A percentile compares a stretch with the other conserved stretches of the same genome.
phyloP scores from a whole-genome alignment of 2,797 vertebrate genomes.

The Danio albolineatus region DNA sequence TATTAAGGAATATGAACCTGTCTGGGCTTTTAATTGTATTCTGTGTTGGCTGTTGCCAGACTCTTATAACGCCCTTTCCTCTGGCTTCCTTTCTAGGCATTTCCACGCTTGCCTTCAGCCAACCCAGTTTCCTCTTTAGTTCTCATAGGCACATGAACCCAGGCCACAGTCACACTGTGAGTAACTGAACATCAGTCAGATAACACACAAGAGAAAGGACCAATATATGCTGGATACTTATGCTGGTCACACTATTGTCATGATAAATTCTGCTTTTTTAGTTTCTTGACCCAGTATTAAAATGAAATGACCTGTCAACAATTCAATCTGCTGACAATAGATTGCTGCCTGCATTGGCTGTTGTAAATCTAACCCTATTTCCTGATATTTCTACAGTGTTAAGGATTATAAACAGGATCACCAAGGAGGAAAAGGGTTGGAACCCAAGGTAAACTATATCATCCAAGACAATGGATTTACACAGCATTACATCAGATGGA shows the following conservation, averaged over 20 bases:
- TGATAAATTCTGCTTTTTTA: not conserved
- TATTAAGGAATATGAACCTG: slow-evolving; percentile 57
- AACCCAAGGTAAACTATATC: slow-evolving; percentile 58
- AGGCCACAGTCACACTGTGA: slow-evolving; percentile 38
- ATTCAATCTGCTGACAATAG: slow-evolving; percentile 11
- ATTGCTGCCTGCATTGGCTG: slow-evolving; percentile 10
- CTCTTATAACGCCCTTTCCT: slow-evolving; percentile 78
- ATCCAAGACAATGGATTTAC: slow-evolving; percentile 53
- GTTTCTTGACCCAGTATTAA: not conserved
- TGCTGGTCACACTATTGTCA: not conserved
- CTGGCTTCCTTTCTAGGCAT: slow-evolving; percentile 72
- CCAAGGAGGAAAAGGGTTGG: slow-evolving; percentile 71
- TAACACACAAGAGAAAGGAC: slow-evolving; percentile 20
- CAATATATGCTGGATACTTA: not conserved
- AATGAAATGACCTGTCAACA: not conserved
- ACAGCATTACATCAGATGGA: slow-evolving; percentile 17
- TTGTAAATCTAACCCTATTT: slow-evolving; percentile 67
- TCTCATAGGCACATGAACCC: slow-evolving; percentile 46
- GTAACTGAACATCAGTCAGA: slow-evolving; percentile 48
- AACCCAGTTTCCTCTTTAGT: slow-evolving; percentile 69
- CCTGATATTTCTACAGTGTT: slow-evolving; percentile 66
- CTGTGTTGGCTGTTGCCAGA: slow-evolving; percentile 65
- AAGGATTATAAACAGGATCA: slow-evolving; percentile 78
- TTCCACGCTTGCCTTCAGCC: slow-evolving; percentile 67
- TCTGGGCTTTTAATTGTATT: slow-evolving; percentile 67